phyloP scores from a whole-genome alignment of 2,888 invertebrate species.

The Troides aeacus region DNA sequence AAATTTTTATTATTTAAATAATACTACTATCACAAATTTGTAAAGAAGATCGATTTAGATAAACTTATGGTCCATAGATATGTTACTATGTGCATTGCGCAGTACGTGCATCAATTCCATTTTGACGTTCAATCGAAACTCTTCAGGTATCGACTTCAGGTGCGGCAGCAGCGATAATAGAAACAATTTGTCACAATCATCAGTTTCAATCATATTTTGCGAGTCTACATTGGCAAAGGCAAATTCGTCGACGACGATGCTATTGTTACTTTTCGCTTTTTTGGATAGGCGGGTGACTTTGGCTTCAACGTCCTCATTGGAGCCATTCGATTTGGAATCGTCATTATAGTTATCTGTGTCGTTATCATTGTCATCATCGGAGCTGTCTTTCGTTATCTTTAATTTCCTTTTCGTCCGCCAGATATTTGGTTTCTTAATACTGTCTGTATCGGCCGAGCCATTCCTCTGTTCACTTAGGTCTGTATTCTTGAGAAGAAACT shows the following conservation, averaged over 20 bases:
- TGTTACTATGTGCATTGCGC: slow-evolving; percentile 56
- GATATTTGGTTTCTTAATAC: slow-evolving; percentile 34
- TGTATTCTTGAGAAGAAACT: slow-evolving; percentile 50
- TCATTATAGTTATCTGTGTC: slow-evolving; percentile 40
- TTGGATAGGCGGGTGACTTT: slow-evolving; percentile 34
- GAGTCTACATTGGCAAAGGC: slow-evolving; percentile 65
- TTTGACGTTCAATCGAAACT: slow-evolving; percentile 61
- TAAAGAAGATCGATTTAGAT: slow-evolving; percentile 27
- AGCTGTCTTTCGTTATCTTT: slow-evolving; percentile 49
- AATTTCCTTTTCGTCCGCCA: slow-evolving; percentile 56
- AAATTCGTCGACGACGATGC: slow-evolving; percentile 51
- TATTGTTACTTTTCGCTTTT: slow-evolving; percentile 35
- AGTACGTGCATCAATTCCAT: slow-evolving; percentile 72
- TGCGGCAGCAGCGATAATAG: slow-evolving; percentile 67
- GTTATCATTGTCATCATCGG: slow-evolving; percentile 54
- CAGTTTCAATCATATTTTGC: slow-evolving; percentile 45
- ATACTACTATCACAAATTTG: slow-evolving; percentile 11
- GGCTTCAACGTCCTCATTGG: slow-evolving; percentile 39
- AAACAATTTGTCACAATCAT: slow-evolving; percentile 68
- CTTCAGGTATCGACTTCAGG: slow-evolving; percentile 65
- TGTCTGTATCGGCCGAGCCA: slow-evolving; percentile 51
- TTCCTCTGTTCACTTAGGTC: slow-evolving; percentile 35
- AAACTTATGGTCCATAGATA: slow-evolving; percentile 47
- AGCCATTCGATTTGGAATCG: slow-evolving; percentile 42
- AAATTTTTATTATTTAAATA: too few relatives aligned